Conservation (phyloP, 2,113 vertebrate genomes). For the Cygnus atratus region DNA sequence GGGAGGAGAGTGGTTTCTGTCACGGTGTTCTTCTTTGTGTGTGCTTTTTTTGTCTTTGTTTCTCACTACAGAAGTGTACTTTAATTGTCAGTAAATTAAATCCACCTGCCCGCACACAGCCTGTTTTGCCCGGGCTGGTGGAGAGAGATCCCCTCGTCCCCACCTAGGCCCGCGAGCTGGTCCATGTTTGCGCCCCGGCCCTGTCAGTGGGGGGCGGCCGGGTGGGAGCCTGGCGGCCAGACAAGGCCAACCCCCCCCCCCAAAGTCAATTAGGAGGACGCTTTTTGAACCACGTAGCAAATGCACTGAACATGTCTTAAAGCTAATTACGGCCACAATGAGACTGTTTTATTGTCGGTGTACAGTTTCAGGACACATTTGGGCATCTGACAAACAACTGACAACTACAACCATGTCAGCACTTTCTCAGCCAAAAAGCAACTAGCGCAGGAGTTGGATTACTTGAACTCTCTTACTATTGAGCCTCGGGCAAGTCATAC, state of each 20-base stretch:
- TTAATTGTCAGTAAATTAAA: background rate
- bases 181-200: background rate
- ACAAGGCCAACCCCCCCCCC: background rate
- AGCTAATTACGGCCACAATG: background rate
- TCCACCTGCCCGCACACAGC: background rate
- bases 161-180: background rate
- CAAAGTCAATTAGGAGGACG: background rate
- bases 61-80: background rate
- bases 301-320: background rate
- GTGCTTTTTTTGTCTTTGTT: background rate
- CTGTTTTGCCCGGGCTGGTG: background rate
- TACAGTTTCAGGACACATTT: background rate
- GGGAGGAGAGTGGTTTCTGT: background rate
- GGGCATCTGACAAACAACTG: background rate
- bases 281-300: background rate
- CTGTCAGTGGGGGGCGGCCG: fast-evolving
- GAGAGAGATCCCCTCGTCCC: background rate
- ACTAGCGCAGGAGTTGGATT: background rate
- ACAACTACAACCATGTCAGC: background rate
- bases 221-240: background rate
- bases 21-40: background rate
- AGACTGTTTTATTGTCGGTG: background rate
- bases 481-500: background rate
- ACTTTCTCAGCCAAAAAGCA: background rate
- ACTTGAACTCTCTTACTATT: background rate